phyloP scores from a whole-genome alignment of 2,113 vertebrate genomes.

The Micronycteris hirsuta region DNA sequence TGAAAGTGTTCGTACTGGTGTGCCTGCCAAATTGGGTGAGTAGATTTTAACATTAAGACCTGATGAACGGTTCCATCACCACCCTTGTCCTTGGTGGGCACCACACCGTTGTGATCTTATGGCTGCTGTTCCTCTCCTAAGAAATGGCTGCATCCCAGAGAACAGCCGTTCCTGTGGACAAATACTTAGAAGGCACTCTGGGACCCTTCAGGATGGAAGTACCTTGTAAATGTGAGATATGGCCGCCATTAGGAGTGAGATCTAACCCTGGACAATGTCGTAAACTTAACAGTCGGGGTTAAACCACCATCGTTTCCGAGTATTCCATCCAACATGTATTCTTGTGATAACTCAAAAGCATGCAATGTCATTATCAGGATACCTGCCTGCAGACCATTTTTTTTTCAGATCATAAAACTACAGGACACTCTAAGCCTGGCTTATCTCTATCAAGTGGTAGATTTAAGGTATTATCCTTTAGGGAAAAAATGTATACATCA shows the following conservation, averaged over 20 bases:
- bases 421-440: background rate
- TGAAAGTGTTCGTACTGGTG: background rate
- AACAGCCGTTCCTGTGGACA: background rate
- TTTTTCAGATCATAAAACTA: constrained; percentile 44
- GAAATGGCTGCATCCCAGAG: background rate
- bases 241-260: constrained; percentile 45
- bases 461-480: constrained; percentile 39
- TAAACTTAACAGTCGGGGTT: constrained; percentile 66
- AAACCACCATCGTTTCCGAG: constrained; percentile 46
- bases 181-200: background rate
- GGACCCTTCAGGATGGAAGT: constrained; percentile 38
- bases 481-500: background rate
- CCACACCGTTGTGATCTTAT: background rate
- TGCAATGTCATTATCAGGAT: background rate
- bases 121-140: background rate
- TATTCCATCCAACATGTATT: background rate
- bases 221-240: constrained; percentile 68
- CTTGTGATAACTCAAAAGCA: background rate
- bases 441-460: background rate
- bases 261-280: constrained; percentile 49
- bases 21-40: background rate
- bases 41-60: background rate
- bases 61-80: background rate
- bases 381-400: background rate
- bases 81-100: background rate